Evolutionary conservation across 2,113 vertebrate genomes (phyloP).

Genomic region (Myotis lucifugus): DNA sequence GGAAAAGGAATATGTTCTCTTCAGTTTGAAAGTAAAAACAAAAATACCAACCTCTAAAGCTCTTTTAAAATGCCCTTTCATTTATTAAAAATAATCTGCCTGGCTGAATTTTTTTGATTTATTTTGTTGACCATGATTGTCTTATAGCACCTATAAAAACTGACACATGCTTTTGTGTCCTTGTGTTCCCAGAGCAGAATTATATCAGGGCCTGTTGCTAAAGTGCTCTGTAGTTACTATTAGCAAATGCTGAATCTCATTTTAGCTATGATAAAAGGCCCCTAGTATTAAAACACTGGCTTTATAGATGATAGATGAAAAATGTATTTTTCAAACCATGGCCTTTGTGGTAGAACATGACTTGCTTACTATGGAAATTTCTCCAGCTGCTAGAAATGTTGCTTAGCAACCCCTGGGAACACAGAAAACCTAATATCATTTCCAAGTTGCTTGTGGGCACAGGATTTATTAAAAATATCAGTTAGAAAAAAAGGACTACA

Average conservation of each 20-base stretch:
- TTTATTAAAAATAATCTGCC: background rate
- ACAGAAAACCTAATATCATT: constrained; percentile 75
- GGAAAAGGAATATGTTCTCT: background rate
- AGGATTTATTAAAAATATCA: constrained; percentile 66
- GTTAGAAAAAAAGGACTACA: constrained; percentile 46
- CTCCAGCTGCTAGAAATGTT: constrained; percentile 79
- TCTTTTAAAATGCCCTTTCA: background rate
- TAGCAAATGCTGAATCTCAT: constrained; percentile 68
- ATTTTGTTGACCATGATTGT: constrained; percentile 37
- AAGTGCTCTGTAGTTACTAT: constrained; percentile 48
- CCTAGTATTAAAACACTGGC: constrained; percentile 69
- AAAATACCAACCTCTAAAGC: constrained; percentile 18
- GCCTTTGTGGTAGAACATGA: constrained; percentile 76
- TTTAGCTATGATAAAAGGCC: constrained; percentile 70
- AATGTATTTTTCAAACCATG: constrained; percentile 71
- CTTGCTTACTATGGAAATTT: constrained; percentile 74
- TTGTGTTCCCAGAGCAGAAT: constrained; percentile 40
- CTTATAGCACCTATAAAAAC: background rate
- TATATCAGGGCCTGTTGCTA: background rate
- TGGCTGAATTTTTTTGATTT: constrained; percentile 32
- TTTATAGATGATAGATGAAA: constrained; percentile 78
- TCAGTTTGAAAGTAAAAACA: constrained; percentile 49
- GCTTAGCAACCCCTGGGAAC: constrained; percentile 83
- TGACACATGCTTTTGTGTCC: background rate
- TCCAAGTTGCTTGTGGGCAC: constrained; percentile 68